Evolutionary conservation across 2,888 invertebrate genomes (phyloP), one percentile per base, ranked within the genome.

Genomic region (Leptinotarsa tumamoca): DNA sequence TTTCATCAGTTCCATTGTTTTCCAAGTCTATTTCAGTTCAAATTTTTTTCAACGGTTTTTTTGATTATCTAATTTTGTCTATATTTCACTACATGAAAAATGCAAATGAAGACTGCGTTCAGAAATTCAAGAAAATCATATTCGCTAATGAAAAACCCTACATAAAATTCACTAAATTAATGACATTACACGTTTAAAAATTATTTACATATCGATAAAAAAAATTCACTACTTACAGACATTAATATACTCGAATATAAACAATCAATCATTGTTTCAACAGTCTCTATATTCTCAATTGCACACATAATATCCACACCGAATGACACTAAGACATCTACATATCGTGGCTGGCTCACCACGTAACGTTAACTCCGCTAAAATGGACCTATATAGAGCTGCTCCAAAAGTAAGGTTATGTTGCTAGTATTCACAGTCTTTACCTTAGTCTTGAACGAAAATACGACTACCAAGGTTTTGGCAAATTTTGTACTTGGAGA

Each of bases 241-340:
- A 69, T 80, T 79, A 82, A 82, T 82, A 78, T 81, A 82, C 80
- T 82, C 83, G 77, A 82, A 80, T 81, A 81, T 77, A 81, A 81
- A 80, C 69, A 73, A 58, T 79, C 71, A 75, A 73, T 74, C 58
- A 71, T 67, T 67, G 68, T 67, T 67, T 66, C 50, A 56, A 84
- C 85, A 86, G 86, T 86, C 85, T 85, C 85, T 85, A 83, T 83
- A 80, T 83, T 78, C 84, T 85, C 85, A 73, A 86, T 87, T 87
- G 86, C 87, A 87, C 86, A 86, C 83, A 81, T 80, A 85, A 81
- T 79, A 80, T 82, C 79, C 83, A 83, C 84, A 83, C 82, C 79
- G 80, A 84, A 77, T 81, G 80, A 83, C 82, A 83, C 80, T 79
- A 82, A 80, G 81, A 83, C 81, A 82, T 79, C 82, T 82, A 82